These are phyloP conservation scores for Rhabdomys dilectus DNA, from an alignment of 2,113 vertebrate genomes.

Conservation along the genomic window DNA sequence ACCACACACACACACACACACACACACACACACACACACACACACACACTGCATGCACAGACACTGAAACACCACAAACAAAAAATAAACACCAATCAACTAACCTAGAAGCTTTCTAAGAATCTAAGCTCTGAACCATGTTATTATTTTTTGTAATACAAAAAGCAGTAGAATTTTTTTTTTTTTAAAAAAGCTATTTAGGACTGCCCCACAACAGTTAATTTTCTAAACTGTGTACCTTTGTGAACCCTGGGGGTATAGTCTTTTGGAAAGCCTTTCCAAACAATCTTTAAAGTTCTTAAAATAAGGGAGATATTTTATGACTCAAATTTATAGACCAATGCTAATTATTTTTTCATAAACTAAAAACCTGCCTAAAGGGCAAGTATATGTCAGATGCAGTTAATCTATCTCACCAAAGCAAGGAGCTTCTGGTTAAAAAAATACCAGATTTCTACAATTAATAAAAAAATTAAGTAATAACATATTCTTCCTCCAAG, in stretches of 20 bases:
- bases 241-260: background rate
- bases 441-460: background rate
- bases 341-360: slow-evolving; percentile 49
- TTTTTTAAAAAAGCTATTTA: background rate
- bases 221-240: background rate
- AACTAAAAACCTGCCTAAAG: slow-evolving; percentile 41
- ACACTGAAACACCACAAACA: background rate
- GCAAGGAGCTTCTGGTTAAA: background rate
- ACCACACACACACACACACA: background rate
- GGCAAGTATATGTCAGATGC: slow-evolving; percentile 8
- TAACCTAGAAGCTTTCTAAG: slow-evolving; percentile 34
- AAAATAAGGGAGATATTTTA: slow-evolving; percentile 33
- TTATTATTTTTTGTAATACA: slow-evolving; percentile 24
- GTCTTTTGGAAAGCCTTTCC: background rate
- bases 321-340: background rate
- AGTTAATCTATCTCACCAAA: slow-evolving; percentile 37
- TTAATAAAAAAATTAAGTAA: slow-evolving; percentile 5
- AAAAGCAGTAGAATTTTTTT: background rate
- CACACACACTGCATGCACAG: background rate
- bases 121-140: slow-evolving; percentile 37
- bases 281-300: background rate
- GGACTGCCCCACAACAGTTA: background rate
- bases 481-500: background rate
- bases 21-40: background rate
- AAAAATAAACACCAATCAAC: background rate